Evolutionary conservation across 1,140 invertebrate genomes (phyloP).

Genomic region (Drosophila erecta): DNA sequence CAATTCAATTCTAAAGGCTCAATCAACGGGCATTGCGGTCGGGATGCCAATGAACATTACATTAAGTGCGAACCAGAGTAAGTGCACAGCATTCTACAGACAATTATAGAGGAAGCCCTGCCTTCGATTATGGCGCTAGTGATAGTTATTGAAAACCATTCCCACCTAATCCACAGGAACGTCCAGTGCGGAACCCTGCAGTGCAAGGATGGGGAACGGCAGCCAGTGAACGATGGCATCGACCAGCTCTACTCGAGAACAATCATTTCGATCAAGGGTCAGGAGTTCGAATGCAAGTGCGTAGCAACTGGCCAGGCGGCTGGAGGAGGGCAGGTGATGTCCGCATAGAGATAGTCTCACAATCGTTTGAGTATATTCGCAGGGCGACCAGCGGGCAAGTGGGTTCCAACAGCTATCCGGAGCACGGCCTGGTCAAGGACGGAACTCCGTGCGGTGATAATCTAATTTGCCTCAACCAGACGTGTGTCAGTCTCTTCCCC

Average conservation of each 20-base stretch:
- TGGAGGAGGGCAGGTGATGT: not conserved
- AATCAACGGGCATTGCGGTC: constrained; percentile 96
- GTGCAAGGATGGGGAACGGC: constrained; percentile 93
- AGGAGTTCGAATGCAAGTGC: constrained; percentile 96
- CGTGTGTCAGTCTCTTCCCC: constrained; percentile 93
- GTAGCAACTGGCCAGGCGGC: constrained; percentile 84
- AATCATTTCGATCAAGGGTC: constrained; percentile 93
- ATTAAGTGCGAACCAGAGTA: constrained; percentile 95
- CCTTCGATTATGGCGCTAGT: no score
- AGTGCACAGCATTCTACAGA: constrained; percentile 84
- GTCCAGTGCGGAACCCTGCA: constrained; percentile 95
- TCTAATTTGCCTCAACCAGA: constrained; percentile 96
- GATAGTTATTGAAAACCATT: no score
- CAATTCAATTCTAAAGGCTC: constrained; percentile 97
- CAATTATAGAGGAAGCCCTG: no score
- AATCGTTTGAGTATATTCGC: constrained; percentile 53
- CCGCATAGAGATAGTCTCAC: not conserved
- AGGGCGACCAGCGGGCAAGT: constrained; percentile 90
- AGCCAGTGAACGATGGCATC: constrained; percentile 90
- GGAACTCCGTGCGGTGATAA: constrained; percentile 96
- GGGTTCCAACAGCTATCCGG: constrained; percentile 88
- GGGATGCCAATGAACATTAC: constrained; percentile 90
- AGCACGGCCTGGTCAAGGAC: constrained; percentile 92
- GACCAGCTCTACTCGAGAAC: constrained; percentile 93
- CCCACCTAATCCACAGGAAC: constrained; percentile 87